Base-by-base conservation (phyloP, 2,888 invertebrate species). In the Amorpha juglandis region DNA sequence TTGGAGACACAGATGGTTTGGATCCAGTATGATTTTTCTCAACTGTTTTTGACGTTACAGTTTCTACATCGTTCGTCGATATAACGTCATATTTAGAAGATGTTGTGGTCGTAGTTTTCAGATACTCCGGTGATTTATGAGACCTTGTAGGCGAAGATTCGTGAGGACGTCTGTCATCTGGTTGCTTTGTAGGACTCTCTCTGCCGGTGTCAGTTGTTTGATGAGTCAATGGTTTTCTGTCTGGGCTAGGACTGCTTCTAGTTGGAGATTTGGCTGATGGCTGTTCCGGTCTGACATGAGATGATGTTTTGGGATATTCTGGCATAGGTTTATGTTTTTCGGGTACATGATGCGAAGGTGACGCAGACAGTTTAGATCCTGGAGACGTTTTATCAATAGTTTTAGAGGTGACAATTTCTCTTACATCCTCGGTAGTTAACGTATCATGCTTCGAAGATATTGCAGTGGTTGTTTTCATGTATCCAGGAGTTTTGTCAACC, bases 401-500 rank as follows among this genome's bases (percentile, higher is more conserved):
- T 52, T 52, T 52, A 38, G 38, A 38, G 0, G 38, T 38, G 38
- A 2, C 9, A n/a, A 16, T 16, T 16, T 55, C 35, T 3, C 11
- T 55, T 8, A 52, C 16, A 63, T 68, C 51, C 27, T 69, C 64
- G 55, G 62, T 55, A 21, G 64, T 70, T 14, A 63, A 63, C 27
- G 52, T 64, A 11, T 70, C 68, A 64, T 63, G 68, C 33, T 69
- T 68, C 48, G 69, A 65, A 11, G 33, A 53, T 11, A n/a, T 48
- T 19, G 53, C 14, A 0, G 58, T 58, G 6, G 58, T 70, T 6
- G 63, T 68, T 12, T 63, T 70, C 38, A 65, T 66, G 58, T 70
- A 67, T 6, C 48, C 67, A 53, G 67, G 62, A 58, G 51, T 68
- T 35, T 50, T 51, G 33, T 63, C 65, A 63, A 50, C 42, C 12